Percentiles rank a stretch among this genome's conserved stretches.
phyloP scores from a whole-genome alignment of 64 coral and sea anemone genomes.

The Orbicella faveolata region DNA sequence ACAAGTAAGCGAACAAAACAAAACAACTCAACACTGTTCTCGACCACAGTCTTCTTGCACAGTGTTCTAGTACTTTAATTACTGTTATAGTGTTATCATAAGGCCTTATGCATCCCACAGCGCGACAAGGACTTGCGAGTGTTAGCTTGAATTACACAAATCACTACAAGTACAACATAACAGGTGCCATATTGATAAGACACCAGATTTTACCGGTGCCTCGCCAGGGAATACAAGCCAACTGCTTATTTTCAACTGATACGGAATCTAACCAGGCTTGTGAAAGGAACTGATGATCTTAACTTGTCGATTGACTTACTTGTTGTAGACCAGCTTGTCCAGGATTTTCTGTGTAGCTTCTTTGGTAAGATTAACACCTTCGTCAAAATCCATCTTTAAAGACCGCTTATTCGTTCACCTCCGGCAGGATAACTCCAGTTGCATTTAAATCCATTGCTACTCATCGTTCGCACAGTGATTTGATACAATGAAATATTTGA shows the following conservation, averaged over 20 bases:
- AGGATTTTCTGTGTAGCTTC: constrained; percentile 67
- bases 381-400: constrained; percentile 9
- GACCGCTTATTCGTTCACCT: neutral
- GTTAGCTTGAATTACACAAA: neutral
- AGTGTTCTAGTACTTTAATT: too few relatives aligned
- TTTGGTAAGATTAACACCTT: constrained; percentile 47
- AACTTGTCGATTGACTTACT: constrained; percentile 53
- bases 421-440: too few relatives aligned
- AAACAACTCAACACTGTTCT: too few relatives aligned
- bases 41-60: too few relatives aligned
- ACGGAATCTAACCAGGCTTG: neutral
- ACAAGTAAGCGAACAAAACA: too few relatives aligned
- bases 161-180: neutral
- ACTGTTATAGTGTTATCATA: too few relatives aligned
- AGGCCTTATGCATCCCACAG: too few relatives aligned
- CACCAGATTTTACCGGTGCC: neutral
- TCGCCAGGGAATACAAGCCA: neutral
- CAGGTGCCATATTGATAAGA: neutral
- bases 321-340: constrained; percentile 78
- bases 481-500: neutral
- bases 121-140: neutral
- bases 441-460: too few relatives aligned
- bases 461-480: neutral
- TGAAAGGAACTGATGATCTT: neutral
- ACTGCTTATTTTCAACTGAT: neutral